Evolutionary conservation across 2,888 invertebrate genomes (phyloP).

Genomic region (Coremacera marginata): DNA sequence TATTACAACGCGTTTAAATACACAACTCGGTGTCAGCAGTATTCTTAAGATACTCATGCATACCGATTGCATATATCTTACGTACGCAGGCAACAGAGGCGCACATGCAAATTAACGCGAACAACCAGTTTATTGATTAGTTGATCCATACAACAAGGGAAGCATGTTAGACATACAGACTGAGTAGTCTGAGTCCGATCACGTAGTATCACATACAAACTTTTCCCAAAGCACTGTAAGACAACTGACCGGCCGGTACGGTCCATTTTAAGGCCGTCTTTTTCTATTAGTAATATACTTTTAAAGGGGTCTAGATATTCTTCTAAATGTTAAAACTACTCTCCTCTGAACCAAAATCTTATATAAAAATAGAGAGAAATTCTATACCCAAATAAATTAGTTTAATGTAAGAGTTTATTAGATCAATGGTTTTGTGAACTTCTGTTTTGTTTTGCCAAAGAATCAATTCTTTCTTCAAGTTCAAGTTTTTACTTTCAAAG

Average conservation of each 20-base stretch:
- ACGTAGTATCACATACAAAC: too few relatives aligned
- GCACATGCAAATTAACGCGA: conserved; percentile 57
- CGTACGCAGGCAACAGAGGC: conserved; percentile 4
- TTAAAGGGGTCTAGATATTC: neutral
- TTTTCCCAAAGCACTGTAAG: neutral
- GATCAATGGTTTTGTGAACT: too few relatives aligned
- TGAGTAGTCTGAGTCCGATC: neutral
- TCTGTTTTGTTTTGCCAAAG: too few relatives aligned
- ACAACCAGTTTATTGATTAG: conserved; percentile 49
- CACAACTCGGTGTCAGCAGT: conserved; percentile 1
- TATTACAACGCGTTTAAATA: conserved; percentile 60
- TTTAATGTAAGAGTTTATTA: too few relatives aligned
- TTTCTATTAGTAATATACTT: neutral
- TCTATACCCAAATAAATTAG: too few relatives aligned
- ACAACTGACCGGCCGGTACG: neutral
- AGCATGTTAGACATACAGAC: neutral
- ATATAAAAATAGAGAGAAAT: too few relatives aligned
- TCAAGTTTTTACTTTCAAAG: too few relatives aligned
- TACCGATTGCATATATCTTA: neutral
- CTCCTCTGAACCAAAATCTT: too few relatives aligned
- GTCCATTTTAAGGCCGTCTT: neutral
- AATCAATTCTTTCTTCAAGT: too few relatives aligned
- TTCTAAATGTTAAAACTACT: neutral
- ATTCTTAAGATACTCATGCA: neutral
- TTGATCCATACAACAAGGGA: conserved; percentile 21